Base-by-base conservation (phyloP, 2,888 invertebrate species). In the Ophion ellenae region DNA sequence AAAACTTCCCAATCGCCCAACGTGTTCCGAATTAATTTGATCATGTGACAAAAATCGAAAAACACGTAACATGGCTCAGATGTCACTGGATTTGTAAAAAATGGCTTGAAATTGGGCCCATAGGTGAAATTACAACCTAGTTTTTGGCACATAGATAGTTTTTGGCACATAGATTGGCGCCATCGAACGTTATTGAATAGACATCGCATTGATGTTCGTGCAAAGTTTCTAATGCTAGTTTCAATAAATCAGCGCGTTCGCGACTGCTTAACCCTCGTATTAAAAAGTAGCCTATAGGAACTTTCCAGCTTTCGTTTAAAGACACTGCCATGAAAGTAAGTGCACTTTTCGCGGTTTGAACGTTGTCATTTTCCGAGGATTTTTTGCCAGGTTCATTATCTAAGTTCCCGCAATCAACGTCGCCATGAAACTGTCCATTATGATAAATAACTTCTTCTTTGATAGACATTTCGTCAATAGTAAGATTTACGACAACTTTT, bases 381-480 rank as follows among this genome's bases (percentile, higher is more conserved):
- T 84, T 85, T 11, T 90, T 90, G 63, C 89, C 81, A 78, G 67
- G n/a, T 17, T 36, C 40, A 24, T 83, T 40, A n/a, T 45, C 53
- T 10, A 59, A 45, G 24, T 71, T 57, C 32, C 53, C 71, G 32
- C 28, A 71, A 79, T 90, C 90, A 5, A 92, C 89, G 81, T 88
- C 89, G 3, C 91, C 91, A 66, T 53, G 64, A 70, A 86, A 88
- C 74, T 89, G 88, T 24, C 64, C 78, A 24, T 89, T 89, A 11
- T 86, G 82, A 86, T 87, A 91, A 70, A 90, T 89, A 5, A 90
- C 79, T 70, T 88, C 81, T 73, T 88, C 83, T 32, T 89, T 86
- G 28, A 91, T 90, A 9, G 89, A 83, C 89, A 92, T 92, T 86
- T 92, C 90, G 85, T 91, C 91, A 24, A 92, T 85, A 2, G 91